Evolutionary conservation across 1,140 invertebrate genomes (phyloP).

Genomic region (Phortica variegata): DNA sequence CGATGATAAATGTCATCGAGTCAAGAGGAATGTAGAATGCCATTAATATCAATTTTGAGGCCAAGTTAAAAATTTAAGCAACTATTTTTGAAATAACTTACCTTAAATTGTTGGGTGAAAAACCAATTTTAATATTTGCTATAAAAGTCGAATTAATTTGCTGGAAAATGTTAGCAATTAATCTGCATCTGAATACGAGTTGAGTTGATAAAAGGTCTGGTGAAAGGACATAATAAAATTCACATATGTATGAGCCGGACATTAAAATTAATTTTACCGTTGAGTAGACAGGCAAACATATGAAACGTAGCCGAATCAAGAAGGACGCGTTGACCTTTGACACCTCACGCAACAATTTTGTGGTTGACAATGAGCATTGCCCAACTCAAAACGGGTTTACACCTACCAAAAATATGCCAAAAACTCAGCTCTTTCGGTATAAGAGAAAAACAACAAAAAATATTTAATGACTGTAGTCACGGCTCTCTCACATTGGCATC

Average conservation of each 20-base stretch:
- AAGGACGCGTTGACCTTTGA: constrained; percentile 48
- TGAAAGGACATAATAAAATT: constrained; percentile 19
- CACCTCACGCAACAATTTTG: constrained; percentile 56
- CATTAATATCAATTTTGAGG: too few relatives aligned
- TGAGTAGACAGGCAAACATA: neutral
- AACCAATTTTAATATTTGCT: too few relatives aligned
- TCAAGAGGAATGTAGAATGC: too few relatives aligned
- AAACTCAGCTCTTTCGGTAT: constrained; percentile 8
- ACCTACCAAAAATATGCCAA: constrained; percentile 14
- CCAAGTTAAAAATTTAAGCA: neutral
- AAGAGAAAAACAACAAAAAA: neutral
- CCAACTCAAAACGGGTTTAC: constrained; percentile 23
- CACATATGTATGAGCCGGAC: constrained; percentile 20
- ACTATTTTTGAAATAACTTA: too few relatives aligned
- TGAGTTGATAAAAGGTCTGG: constrained; percentile 7
- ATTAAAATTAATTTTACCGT: constrained; percentile 43
- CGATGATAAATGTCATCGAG: too few relatives aligned
- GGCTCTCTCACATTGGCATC: constrained; percentile 26
- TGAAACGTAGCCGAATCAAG: neutral
- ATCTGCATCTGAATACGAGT: constrained; percentile 12
- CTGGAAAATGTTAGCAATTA: constrained; percentile 56
- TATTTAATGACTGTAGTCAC: neutral
- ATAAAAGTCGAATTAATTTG: constrained; percentile 39
- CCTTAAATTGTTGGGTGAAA: too few relatives aligned
- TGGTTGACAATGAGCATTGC: constrained; percentile 42